These are phyloP conservation scores for Arenaria interpres DNA, from an alignment of 2,113 vertebrate species.

Conservation along the genomic window DNA sequence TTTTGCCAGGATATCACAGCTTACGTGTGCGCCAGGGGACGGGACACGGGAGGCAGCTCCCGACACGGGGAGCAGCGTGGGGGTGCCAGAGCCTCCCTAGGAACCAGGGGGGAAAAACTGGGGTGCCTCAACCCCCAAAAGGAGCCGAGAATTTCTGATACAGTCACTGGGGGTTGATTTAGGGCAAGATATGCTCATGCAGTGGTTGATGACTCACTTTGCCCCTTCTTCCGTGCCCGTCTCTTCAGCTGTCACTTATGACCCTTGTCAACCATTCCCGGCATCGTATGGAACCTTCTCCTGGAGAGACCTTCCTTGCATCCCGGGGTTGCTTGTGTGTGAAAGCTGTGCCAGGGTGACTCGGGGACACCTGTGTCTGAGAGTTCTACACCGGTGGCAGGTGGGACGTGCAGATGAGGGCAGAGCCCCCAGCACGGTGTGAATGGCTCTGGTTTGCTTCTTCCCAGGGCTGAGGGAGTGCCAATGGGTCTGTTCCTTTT, in stretches of 20 bases:
- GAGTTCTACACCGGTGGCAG: neutral
- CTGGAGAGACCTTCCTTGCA: neutral
- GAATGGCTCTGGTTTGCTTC: neutral
- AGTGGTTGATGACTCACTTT: neutral
- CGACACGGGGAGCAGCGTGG: neutral
- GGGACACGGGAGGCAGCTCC: neutral
- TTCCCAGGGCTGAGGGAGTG: neutral
- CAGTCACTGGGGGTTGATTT: neutral
- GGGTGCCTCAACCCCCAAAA: neutral
- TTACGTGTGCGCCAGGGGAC: neutral
- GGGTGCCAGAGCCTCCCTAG: neutral
- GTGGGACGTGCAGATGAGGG: neutral
- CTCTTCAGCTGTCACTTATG: neutral
- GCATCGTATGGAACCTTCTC: neutral
- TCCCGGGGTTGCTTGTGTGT: neutral
- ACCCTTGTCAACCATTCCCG: neutral
- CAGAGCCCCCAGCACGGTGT: neutral
- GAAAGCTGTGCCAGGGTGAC: neutral
- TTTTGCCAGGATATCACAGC: conserved; percentile 34
- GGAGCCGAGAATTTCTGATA: neutral
- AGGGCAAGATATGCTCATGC: neutral
- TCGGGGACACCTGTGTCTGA: accelerated
- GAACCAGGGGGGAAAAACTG: neutral
- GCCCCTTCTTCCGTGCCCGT: neutral
- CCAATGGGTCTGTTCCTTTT: neutral